Base-by-base conservation (phyloP, 2,888 invertebrate species). In the Gasteruption jaculator region DNA sequence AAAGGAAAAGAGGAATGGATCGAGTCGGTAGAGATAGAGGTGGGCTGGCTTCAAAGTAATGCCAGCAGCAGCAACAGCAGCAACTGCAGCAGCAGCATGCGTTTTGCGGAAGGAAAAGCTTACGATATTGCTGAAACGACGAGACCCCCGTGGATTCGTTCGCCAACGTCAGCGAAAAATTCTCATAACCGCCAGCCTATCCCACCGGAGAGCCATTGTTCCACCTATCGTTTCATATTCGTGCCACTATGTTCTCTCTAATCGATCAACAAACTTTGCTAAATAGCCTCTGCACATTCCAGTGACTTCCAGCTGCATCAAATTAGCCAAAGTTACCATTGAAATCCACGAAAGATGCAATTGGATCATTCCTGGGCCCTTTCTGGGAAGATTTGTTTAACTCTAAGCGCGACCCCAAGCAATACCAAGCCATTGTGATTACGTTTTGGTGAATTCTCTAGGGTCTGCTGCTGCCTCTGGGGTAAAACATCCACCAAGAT, bases 121-220 rank as follows among this genome's bases (percentile, higher is more conserved):
- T 24, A 52, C 41, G 51, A 56, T 60, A 58, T 52, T 45, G 54
- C 56, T 54, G 53, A 54, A 58, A 45, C 50, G 43, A 51, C 54
- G 32, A 36, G 45, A 48, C 50, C 38, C 52, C 41, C 21, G 39
- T 20, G 14, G 33, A 30, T 38, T 44, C 42, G 32, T 43, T 37
- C 32, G 15, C 11, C 7, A n/a, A 49, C 54, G 54, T 55, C 45
- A 31, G 53, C 60, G 48, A 56, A 60, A 60, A 61, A 59, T 49
- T 41, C 52, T 59, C 58, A 58, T 56, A 56, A 58, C 57, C n/a
- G n/a, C n/a, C 49, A 49, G 52, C 55, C 56, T 50, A 57, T 58
- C 43, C 44, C 34, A 19, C 42, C 18, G 38, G 39, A 15, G 40
- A 41, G 40, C 22, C 38, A 40, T 5, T 19, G 34, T 40, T 40